These are phyloP conservation scores for Perdita meconis DNA, from an alignment of 2,888 invertebrate species.

Conservation along the genomic window DNA sequence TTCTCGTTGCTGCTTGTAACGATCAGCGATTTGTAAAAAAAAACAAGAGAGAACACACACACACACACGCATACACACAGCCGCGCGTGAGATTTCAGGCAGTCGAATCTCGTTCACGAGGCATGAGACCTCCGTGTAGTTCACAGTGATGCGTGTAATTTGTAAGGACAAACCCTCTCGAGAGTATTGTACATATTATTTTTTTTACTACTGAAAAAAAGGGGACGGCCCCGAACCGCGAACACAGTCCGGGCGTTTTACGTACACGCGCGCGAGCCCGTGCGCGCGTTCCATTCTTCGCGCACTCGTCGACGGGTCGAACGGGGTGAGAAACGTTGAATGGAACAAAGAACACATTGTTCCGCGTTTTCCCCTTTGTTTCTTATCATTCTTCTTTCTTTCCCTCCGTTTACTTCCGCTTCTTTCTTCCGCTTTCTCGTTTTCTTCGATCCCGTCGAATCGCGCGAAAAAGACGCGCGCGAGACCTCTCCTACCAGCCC, in stretches of 20 bases:
- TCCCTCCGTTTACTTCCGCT: not conserved
- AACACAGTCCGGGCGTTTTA: no score
- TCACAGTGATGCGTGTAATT: conserved; percentile 10
- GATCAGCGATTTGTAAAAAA: conserved; percentile 14
- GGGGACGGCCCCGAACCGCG: not conserved
- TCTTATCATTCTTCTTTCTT: not conserved
- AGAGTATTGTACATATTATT: conserved; percentile 50
- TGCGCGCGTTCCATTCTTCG: not conserved
- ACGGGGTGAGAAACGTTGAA: conserved; percentile 9
- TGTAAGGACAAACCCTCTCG: conserved; percentile 27
- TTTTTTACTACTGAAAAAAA: conserved; percentile 43
- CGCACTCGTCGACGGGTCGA: conserved; percentile 9
- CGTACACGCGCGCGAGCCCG: not conserved
- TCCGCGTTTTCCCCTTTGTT: not conserved
- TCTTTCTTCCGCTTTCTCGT: not conserved
- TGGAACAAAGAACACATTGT: conserved; percentile 35
- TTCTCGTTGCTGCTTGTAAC: conserved; percentile 12
- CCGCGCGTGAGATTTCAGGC: conserved; percentile 11
- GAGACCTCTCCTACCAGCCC: not conserved
- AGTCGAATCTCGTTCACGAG: conserved; percentile 41
- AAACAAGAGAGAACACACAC: no score
- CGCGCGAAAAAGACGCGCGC: not conserved
- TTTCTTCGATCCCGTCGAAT: conserved; percentile 2
- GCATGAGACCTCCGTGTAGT: conserved; percentile 1
- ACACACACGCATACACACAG: not conserved